phyloP scores from a whole-genome alignment of 92 coral and sea anemone genomes.

The Heliopora coerulea region DNA sequence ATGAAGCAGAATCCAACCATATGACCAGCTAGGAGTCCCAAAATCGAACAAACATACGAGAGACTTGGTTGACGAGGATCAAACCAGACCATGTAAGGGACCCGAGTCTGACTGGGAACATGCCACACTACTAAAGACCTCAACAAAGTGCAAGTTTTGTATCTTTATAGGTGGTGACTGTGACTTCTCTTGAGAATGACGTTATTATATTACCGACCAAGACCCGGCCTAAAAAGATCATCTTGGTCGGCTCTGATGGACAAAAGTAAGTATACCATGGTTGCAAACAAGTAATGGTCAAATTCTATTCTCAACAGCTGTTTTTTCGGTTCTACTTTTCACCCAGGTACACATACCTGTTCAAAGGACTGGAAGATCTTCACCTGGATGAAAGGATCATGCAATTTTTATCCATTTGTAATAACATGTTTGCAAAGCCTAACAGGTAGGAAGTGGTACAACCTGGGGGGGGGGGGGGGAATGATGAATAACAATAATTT shows the following conservation, averaged over 20 bases:
- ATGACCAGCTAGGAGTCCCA: no score
- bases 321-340: conserved; percentile 2
- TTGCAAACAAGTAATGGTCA: no score
- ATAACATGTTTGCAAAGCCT: conserved; percentile 96
- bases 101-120: no score
- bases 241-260: conserved; percentile 94
- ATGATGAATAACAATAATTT: no score
- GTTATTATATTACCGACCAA: conserved; percentile 93
- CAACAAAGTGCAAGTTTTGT: background rate
- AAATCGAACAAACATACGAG: no score
- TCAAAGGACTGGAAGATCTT: conserved; percentile 98
- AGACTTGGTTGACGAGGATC: no score
- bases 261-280: conserved; percentile 78
- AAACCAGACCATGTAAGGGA: no score
- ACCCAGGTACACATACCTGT: conserved; percentile 82
- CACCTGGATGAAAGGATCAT: conserved; percentile 96
- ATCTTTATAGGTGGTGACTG: conserved; percentile 72
- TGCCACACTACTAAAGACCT: no score
- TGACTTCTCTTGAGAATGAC: conserved; percentile 74
- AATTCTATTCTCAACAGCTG: background rate
- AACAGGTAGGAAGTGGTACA: conserved; percentile 69
- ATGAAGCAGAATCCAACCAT: no score
- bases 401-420: conserved; percentile 96
- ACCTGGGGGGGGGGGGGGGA: no score
- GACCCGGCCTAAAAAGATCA: conserved; percentile 94